These are phyloP conservation scores for Prionace glauca DNA, from an alignment of 2,797 vertebrate species.

Conservation along the genomic window DNA sequence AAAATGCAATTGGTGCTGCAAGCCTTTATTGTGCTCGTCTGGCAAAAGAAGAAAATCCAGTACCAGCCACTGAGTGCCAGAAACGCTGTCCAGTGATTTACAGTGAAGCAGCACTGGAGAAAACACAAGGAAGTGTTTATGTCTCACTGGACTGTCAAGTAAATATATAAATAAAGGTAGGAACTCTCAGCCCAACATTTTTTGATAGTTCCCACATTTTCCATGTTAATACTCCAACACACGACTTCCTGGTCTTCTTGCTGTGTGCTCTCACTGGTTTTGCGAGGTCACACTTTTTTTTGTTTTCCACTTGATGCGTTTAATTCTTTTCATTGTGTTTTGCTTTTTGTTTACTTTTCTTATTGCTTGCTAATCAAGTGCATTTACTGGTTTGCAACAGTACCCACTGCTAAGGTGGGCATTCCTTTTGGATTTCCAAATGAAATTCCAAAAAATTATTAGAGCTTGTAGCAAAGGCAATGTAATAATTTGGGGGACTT, in stretches of 20 bases:
- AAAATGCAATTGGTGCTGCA: neutral
- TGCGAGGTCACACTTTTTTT: neutral
- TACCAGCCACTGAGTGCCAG: neutral
- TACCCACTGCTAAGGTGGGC: neutral
- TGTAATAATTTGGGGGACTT: too few species aligned
- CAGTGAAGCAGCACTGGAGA: neutral
- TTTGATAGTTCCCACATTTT: neutral
- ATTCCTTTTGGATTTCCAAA: neutral
- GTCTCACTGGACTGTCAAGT: neutral
- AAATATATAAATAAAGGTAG: neutral
- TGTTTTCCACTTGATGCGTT: neutral
- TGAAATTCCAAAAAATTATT: too few species aligned
- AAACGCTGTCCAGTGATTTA: neutral
- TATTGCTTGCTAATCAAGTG: neutral
- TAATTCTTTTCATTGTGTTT: neutral
- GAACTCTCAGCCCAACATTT: neutral
- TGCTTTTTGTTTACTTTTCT: neutral
- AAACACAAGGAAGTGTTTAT: neutral
- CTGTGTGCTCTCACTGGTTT: neutral
- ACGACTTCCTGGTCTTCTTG: neutral
- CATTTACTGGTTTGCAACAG: neutral
- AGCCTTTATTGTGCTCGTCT: neutral
- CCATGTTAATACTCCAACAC: neutral
- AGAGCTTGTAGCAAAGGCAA: too few species aligned
- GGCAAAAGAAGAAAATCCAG: neutral